These are phyloP conservation scores for Melinaea marsaeus DNA, from an alignment of 2,888 invertebrate species.

Conservation along the genomic window DNA sequence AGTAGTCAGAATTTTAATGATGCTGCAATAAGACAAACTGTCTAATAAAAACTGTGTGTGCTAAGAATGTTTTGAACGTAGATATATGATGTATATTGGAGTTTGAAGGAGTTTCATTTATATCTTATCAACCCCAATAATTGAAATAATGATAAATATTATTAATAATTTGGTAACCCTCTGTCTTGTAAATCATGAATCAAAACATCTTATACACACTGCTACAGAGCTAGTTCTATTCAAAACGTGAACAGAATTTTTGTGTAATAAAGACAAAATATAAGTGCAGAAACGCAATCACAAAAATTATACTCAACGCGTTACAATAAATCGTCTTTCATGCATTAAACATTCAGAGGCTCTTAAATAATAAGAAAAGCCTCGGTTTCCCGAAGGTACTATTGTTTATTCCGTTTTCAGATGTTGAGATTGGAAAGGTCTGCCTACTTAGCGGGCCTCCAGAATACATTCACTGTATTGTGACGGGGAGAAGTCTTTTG, in stretches of 20 bases:
- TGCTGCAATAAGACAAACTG: too few relatives aligned
- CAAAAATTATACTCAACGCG: conserved; percentile 53
- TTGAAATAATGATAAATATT: too few relatives aligned
- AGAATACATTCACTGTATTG: conserved; percentile 61
- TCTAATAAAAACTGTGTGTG: too few relatives aligned
- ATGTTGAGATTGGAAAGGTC: conserved; percentile 73
- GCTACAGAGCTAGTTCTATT: not conserved
- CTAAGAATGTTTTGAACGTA: too few relatives aligned
- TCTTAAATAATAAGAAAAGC: conserved; percentile 74
- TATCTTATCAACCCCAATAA: too few relatives aligned
- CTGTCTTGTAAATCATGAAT: too few relatives aligned
- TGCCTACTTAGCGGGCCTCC: conserved; percentile 62
- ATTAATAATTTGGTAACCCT: too few relatives aligned
- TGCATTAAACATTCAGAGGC: conserved; percentile 69
- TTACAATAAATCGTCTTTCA: conserved; percentile 66
- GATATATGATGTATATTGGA: too few relatives aligned
- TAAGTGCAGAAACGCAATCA: conserved; percentile 54
- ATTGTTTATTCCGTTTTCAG: conserved; percentile 71
- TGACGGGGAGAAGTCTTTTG: conserved; percentile 57
- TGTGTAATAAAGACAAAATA: conserved; percentile 29
- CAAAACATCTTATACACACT: too few relatives aligned
- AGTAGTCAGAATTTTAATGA: too few relatives aligned
- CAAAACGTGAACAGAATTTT: conserved; percentile 11
- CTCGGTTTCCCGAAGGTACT: conserved; percentile 55
- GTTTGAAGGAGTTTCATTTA: too few relatives aligned